A percentile compares a stretch with the other conserved stretches of the same genome.
Evolutionary conservation across 2,797 vertebrate genomes (phyloP).

Genomic region (Atherinosoma microstoma): DNA sequence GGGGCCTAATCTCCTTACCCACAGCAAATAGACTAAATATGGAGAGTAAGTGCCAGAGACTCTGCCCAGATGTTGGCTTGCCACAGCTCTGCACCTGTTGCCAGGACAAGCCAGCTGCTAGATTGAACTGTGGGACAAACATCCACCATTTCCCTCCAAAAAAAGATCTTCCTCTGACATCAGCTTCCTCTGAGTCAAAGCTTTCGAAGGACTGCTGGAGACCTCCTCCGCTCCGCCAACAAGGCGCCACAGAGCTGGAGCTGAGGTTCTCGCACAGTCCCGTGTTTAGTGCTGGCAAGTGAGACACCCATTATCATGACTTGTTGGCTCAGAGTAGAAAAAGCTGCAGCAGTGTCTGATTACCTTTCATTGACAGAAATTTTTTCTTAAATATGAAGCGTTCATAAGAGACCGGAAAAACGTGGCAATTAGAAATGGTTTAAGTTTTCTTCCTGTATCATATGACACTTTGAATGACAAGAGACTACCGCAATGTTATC

Average conservation of each 20-base stretch:
- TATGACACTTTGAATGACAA: constrained; percentile 23
- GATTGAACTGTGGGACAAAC: constrained; percentile 35
- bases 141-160: constrained; percentile 3
- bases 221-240: constrained; percentile 36
- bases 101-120: constrained; percentile 61
- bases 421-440: constrained; percentile 17
- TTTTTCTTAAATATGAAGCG: constrained; percentile 45
- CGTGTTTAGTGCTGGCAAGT: constrained; percentile 57
- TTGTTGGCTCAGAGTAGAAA: constrained; percentile 37
- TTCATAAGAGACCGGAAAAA: constrained; percentile 43
- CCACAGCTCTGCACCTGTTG: constrained; percentile 79
- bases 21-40: constrained; percentile 73
- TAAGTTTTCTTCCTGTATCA: constrained; percentile 41
- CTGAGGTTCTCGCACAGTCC: constrained; percentile 44
- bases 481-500: background rate
- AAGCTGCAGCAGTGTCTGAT: constrained; percentile 56
- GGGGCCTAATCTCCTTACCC: constrained; percentile 68
- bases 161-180: constrained; percentile 48
- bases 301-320: constrained; percentile 43
- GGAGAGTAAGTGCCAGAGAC: constrained; percentile 58
- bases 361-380: constrained; percentile 61
- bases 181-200: constrained; percentile 43
- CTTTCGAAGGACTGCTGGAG: constrained; percentile 28
- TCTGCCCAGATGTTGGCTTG: constrained; percentile 77
- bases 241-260: constrained; percentile 55